phyloP scores from a whole-genome alignment of 2,797 vertebrate species.

The Coendou prehensilis region DNA sequence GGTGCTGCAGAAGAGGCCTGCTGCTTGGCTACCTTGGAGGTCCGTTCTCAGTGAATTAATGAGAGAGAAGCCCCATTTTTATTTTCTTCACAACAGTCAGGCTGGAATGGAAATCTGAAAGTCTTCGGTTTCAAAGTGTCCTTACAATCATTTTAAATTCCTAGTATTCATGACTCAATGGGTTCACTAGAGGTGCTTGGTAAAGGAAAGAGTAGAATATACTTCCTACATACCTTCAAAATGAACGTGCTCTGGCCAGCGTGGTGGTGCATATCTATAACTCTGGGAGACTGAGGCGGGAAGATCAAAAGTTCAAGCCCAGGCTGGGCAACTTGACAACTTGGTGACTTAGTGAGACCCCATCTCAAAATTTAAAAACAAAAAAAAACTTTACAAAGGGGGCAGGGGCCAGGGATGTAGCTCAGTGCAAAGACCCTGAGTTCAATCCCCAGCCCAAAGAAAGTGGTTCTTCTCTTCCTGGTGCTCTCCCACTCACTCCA shows the following conservation, averaged over 20 bases:
- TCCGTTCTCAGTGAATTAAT: background rate
- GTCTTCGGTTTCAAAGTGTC: constrained; percentile 33
- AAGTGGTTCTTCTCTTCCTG: background rate
- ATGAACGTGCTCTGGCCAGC: background rate
- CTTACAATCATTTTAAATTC: background rate
- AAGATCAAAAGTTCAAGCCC: background rate
- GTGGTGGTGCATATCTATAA: background rate
- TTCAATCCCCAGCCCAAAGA: background rate
- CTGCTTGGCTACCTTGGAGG: background rate
- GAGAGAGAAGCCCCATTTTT: background rate
- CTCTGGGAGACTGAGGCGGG: background rate
- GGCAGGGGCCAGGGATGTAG: background rate
- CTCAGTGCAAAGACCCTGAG: background rate
- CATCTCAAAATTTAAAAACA: background rate
- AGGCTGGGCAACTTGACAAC: background rate
- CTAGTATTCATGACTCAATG: background rate
- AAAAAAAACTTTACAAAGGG: background rate
- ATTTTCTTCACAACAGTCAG: background rate
- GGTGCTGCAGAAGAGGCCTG: background rate
- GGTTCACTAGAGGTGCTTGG: background rate
- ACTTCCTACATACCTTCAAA: background rate
- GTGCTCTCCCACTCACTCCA: background rate
- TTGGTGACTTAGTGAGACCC: background rate
- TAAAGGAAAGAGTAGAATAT: constrained; percentile 20
- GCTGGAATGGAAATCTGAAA: background rate